Evolutionary conservation across 2,113 vertebrate species (phyloP), one percentile per base, ranked within the genome.

Genomic region (Lampris megalopsis): DNA sequence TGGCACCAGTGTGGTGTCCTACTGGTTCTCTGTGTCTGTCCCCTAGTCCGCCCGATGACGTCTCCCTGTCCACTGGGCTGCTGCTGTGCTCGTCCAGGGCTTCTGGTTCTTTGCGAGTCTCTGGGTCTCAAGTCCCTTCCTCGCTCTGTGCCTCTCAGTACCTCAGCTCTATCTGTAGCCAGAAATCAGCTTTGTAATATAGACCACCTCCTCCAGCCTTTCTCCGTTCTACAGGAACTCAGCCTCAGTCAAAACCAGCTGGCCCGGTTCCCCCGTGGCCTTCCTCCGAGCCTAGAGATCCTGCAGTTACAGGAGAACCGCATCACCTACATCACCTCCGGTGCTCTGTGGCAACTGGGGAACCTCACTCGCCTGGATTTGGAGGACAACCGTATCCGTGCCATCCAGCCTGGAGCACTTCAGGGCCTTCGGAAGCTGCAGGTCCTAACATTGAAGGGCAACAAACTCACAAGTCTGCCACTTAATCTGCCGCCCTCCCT

Each of bases 161-260:
- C 92, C 5, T 88, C 93, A 0, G 85, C 81, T 53, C 83, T 95
- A 5, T 95, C 94, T 0, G 81, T 95, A 67, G 93, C 93, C 53
- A 90, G 90, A 53, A 95, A 95, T 83, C 89, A 84, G 69, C 91
- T 95, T 1, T 95, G 94, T 59, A 89, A 95, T 2, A 85, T 94
- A 62, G 94, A 95, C 89, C 87, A 94, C 80, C 68, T 90, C 38
- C 90, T 95, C 11, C 60, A 49, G 76, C 84, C 82, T 13, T 94
- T 93, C 79, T 86, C 79, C 0, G 82, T 80, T 68, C 88, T 95
- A 40, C 93, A 92, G 83, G 93, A 95, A 83, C 88, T 95, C 42
- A 94, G 94, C 76, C 93, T 95, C 42, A 90, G 93, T 63, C 88
- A 95, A 52, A 95, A 95, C 71, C 86, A 84, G 58, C 80, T 95